Evolutionary conservation across 2,113 vertebrate genomes (phyloP), one percentile per base, ranked within the genome.

Genomic region (Toxotes chatareus): DNA sequence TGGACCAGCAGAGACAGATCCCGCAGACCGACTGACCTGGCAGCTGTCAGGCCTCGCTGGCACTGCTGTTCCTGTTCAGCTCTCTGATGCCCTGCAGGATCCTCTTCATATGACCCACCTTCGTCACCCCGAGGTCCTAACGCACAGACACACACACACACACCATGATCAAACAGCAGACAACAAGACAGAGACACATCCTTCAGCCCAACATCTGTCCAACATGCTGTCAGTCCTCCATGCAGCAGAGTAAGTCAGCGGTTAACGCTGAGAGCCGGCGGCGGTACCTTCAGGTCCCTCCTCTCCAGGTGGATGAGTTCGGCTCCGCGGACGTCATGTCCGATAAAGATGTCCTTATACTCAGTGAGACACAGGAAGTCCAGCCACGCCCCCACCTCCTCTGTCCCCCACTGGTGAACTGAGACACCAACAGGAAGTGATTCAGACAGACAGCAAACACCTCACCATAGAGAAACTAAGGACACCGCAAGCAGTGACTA

Each of bases 41-140:
- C 3, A 10, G 51, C 5, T 0, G 82, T 92, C 96, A 99, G 90
- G 94, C 97, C 90, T 97, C 97, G 92, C 95, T 95, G 94, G 93
- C 95, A 75, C 96, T 95, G 88, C 94, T 92, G 95, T 85, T 96
- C 81, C 96, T 95, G 93, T 94, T 97, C 94, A 99, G 94, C 81
- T 98, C 97, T 91, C 96, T 93, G 96, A 99, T 98, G 61, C 97
- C 98, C 21, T 99, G 98, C 55, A 99, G 95, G 87, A 99, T 99
- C 83, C 98, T 93, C 95, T 99, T 99, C 97, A 99, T 96, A 79
- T 99, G 98, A 51, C 98, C 98, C 74, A 99, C 98, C 94, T 99
- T 99, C 46, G 97, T 97, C 90, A 99, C 97, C 0, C 98, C 98
- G 42, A 99, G 94, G 81, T 99, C 98, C 98, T 99, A 5, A 87